These are phyloP conservation scores for Zaprionus africanus DNA, from an alignment of 1,140 invertebrate species.

Conservation along the genomic window DNA sequence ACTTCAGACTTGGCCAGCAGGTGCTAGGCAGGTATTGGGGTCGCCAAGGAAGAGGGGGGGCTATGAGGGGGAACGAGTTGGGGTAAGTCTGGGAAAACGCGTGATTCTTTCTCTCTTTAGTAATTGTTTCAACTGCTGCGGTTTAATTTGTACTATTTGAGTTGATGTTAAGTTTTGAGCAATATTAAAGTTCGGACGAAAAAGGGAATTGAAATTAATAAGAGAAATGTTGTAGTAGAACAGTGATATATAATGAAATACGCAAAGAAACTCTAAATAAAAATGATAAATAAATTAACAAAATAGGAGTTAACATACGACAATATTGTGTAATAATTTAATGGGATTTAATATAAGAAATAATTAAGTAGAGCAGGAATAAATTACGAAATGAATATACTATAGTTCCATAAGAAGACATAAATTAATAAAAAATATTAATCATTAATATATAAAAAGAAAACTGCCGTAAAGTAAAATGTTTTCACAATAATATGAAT, in stretches of 20 bases:
- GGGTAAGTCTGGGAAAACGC: slow-evolving; percentile 35
- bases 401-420: no score
- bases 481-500: background rate
- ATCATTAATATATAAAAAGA: no score
- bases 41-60: no score
- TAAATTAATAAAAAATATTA: no score
- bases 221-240: background rate
- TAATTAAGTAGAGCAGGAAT: no score
- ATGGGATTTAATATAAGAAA: no score
- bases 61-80: background rate
- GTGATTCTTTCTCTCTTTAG: slow-evolving; percentile 9
- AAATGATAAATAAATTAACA: background rate
- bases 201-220: background rate
- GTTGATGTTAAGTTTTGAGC: slow-evolving; percentile 24
- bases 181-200: background rate
- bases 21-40: slow-evolving; percentile 22
- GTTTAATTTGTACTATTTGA: slow-evolving; percentile 31
- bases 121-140: slow-evolving; percentile 29
- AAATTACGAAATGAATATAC: no score
- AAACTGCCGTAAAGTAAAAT: no score
- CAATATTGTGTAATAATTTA: no score
- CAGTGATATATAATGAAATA: background rate
- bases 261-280: background rate
- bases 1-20: slow-evolving; percentile 56
- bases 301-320: no score